Percentiles rank a stretch among this genome's conserved stretches.
phyloP scores from a whole-genome alignment of 2,113 vertebrate genomes.

The Micronisus gabar region DNA sequence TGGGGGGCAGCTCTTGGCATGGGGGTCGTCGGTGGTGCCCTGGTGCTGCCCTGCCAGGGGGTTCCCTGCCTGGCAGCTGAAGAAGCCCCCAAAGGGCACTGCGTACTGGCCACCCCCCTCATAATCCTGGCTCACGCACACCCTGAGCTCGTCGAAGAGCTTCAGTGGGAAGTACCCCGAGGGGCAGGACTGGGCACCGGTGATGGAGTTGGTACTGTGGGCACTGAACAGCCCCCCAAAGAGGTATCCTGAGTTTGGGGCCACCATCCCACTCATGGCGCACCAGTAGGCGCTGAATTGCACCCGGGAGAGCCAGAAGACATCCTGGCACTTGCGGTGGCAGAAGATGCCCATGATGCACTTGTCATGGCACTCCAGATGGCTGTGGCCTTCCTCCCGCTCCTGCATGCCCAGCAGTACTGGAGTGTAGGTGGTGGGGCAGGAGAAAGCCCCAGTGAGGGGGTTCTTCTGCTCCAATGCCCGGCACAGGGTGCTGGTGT shows the following conservation, averaged over 20 bases:
- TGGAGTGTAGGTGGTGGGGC: slow-evolving; percentile 62
- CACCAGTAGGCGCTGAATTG: slow-evolving; percentile 85
- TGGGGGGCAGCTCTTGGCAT: slow-evolving; percentile 75
- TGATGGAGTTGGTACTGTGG: slow-evolving; percentile 77
- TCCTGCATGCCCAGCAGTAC: slow-evolving; percentile 76
- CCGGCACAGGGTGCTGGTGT: slow-evolving; percentile 66
- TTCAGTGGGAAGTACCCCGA: slow-evolving; percentile 61
- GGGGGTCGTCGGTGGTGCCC: not conserved
- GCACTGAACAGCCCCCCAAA: slow-evolving; percentile 86
- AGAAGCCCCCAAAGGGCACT: slow-evolving; percentile 87
- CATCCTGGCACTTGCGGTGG: slow-evolving; percentile 69
- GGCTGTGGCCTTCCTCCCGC: slow-evolving; percentile 77
- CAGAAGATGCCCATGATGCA: slow-evolving; percentile 67
- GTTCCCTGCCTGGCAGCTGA: slow-evolving; percentile 86
- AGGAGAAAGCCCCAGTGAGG: slow-evolving; percentile 78
- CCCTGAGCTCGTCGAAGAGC: slow-evolving; percentile 76
- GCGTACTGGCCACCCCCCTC: slow-evolving; percentile 68
- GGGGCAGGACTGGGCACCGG: slow-evolving; percentile 81
- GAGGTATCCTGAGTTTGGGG: slow-evolving; percentile 73
- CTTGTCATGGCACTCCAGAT: slow-evolving; percentile 68
- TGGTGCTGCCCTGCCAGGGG: slow-evolving; percentile 55
- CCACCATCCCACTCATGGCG: not conserved
- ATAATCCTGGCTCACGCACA: slow-evolving; percentile 85
- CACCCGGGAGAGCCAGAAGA: slow-evolving; percentile 73
- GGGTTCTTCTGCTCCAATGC: slow-evolving; percentile 81